A percentile compares a stretch with the other conserved stretches of the same genome.
Evolutionary conservation across 1,140 invertebrate genomes (phyloP).

Genomic region (Mya arenaria): DNA sequence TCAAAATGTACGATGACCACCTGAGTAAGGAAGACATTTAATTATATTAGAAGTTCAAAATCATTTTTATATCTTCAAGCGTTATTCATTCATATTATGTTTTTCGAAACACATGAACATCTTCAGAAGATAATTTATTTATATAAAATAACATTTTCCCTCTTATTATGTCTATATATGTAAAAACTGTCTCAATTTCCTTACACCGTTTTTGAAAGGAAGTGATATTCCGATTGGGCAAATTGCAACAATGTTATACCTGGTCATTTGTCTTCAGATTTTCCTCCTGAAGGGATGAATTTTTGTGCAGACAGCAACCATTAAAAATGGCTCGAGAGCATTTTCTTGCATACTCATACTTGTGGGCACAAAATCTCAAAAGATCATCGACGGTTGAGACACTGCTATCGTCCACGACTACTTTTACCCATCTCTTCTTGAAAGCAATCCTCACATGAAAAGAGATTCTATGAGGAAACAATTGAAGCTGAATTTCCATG

Average conservation of each 20-base stretch:
- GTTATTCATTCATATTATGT: too few species aligned
- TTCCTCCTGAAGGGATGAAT: background rate
- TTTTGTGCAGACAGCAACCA: slow-evolving; percentile 5
- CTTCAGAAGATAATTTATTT: too few species aligned
- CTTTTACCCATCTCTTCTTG: background rate
- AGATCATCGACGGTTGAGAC: slow-evolving; percentile 23
- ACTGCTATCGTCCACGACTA: background rate
- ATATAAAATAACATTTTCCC: too few species aligned
- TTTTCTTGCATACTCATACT: background rate
- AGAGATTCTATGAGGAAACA: slow-evolving; percentile 18
- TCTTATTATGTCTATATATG: too few species aligned
- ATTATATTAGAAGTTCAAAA: too few species aligned
- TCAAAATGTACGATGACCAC: background rate
- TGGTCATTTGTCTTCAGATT: background rate
- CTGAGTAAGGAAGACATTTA: too few species aligned
- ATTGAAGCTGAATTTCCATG: slow-evolving; percentile 18
- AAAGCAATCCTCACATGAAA: background rate
- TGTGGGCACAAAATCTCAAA: slow-evolving; percentile 24
- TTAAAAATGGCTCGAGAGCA: slow-evolving; percentile 19
- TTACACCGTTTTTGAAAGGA: too few species aligned
- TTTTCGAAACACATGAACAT: too few species aligned
- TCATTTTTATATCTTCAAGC: too few species aligned
- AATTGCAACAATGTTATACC: too few species aligned
- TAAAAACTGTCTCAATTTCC: too few species aligned
- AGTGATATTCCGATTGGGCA: too few species aligned